Evolutionary conservation across 2,888 invertebrate species (phyloP), one percentile per base, ranked within the genome.

Genomic region (Epistrophe eligans): DNA sequence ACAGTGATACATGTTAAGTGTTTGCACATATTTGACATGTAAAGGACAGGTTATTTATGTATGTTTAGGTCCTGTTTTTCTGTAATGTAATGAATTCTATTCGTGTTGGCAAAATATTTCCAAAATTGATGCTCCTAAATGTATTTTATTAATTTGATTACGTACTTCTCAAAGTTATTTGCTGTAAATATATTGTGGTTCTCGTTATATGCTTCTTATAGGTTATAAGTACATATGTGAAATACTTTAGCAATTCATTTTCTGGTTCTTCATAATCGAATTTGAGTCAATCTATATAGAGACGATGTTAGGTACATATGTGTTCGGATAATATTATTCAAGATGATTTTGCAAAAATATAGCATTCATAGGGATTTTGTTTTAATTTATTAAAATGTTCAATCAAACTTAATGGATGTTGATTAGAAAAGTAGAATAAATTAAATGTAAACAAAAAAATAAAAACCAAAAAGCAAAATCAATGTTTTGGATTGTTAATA

Each of bases 61-160:
- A 52, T 70, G 40, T 70, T 70, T 40, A 70, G 35, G 35, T 19
- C 10, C 17, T 32, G 45, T 64, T 45, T 38, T 40, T 70, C 28
- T 48, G 32, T 64, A 35, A 35, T 9, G 35, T 35, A 70, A 70
- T 55, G 70, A 52, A 70, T 55, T 70, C 52, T 38, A 52, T 50
- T 19, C 17, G 50, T 52, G 50, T 67, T 50, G 66, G 48, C 48
- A 48, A 35, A 70, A 32, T 66, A 66, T 66, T 66, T 50, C 35
- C 32, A 70, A 55, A 24, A 62, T 76, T 79, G 84, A 84, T 79
- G 70, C 48, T 60, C 50, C 57, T 84, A 84, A 66, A 79, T 79
- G 79, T 74, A 71, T 79, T 83, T 79, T 74, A 84, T 84, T 84
- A 84, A 79, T 76, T 79, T 84, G 73, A 84, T 84, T 84, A 66